Conservation (phyloP, 2,888 invertebrate genomes). For the Callinectes sapidus region DNA sequence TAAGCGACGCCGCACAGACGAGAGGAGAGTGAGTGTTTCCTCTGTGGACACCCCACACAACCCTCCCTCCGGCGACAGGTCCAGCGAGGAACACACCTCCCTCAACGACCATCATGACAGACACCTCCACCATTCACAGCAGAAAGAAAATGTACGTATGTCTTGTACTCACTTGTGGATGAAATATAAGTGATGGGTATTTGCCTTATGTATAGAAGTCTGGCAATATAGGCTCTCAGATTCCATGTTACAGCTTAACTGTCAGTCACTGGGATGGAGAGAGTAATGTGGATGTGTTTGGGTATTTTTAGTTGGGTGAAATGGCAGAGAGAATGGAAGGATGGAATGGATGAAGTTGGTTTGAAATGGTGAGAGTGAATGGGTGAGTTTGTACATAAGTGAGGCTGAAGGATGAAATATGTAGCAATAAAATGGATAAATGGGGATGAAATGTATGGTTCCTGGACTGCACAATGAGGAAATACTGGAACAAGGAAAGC, state of each 20-base stretch:
- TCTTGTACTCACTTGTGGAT: background rate
- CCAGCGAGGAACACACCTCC: background rate
- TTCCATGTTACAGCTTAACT: background rate
- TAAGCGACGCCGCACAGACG: constrained; percentile 57
- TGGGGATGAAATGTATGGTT: too few species aligned
- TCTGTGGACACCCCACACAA: background rate
- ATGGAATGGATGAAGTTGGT: background rate
- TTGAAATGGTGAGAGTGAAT: background rate
- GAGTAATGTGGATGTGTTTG: background rate
- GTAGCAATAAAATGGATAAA: background rate
- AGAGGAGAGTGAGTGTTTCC: constrained; percentile 47
- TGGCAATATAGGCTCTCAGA: background rate
- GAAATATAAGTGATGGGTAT: background rate
- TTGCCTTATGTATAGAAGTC: background rate
- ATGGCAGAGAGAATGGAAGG: background rate
- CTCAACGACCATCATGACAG: constrained; percentile 19
- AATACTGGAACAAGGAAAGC: too few species aligned
- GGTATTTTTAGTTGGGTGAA: background rate
- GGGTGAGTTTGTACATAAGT: background rate
- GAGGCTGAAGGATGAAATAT: background rate
- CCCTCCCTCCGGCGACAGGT: background rate
- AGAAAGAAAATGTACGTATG: constrained; percentile 37
- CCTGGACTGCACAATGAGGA: too few species aligned
- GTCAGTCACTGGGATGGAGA: background rate
- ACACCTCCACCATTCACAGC: constrained; percentile 3